These are phyloP conservation scores for Colinus virginianus DNA, from an alignment of 2,113 vertebrate genomes.

Conservation along the genomic window DNA sequence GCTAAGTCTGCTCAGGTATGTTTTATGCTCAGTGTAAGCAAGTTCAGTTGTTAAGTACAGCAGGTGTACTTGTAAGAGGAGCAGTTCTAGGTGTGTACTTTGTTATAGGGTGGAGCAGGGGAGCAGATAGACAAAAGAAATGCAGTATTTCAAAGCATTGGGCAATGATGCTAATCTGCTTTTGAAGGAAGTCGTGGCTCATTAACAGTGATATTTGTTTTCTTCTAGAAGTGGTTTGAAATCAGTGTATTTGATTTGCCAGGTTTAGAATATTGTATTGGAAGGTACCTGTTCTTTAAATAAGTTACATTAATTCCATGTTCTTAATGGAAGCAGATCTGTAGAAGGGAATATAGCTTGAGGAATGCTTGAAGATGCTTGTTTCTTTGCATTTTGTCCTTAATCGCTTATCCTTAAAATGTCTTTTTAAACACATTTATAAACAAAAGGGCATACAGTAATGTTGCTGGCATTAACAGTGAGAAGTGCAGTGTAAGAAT, in stretches of 20 bases:
- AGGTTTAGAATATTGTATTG: neutral
- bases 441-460: neutral
- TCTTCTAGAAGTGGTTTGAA: neutral
- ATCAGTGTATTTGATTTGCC: neutral
- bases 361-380: neutral
- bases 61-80: neutral
- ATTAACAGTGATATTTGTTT: neutral
- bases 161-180: neutral
- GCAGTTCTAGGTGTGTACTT: neutral
- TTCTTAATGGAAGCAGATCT: neutral
- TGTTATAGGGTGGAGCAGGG: neutral
- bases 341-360: neutral
- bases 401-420: neutral
- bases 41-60: accelerated
- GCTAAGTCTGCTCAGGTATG: neutral
- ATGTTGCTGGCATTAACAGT: neutral
- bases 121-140: neutral
- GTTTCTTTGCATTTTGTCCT: neutral
- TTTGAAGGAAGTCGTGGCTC: neutral
- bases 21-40: neutral
- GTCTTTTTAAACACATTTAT: neutral
- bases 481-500: neutral
- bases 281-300: neutral
- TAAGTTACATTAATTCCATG: neutral
- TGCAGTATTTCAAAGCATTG: neutral